Conservation (phyloP, 1,140 invertebrate species). For the Microplitis demolitor region DNA sequence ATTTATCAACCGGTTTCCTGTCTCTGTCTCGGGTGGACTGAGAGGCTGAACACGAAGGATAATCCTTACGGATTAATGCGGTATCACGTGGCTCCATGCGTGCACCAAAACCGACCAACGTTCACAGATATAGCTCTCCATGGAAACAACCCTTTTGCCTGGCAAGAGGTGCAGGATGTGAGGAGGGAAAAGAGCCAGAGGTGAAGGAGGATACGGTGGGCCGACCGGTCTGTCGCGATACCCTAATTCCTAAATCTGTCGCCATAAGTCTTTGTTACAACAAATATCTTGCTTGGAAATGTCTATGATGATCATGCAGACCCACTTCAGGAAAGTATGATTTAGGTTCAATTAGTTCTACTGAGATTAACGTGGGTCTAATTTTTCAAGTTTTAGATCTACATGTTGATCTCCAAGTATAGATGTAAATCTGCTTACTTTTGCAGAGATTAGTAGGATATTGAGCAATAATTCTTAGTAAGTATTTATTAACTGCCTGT, state of each 20-base stretch:
- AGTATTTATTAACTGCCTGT: too few species aligned
- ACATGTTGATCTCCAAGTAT: too few species aligned
- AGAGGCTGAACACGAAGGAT: conserved; percentile 43
- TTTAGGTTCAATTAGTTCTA: too few species aligned
- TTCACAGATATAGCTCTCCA: background rate
- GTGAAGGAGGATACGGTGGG: conserved; percentile 11
- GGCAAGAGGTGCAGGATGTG: background rate
- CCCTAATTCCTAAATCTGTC: conserved; percentile 64
- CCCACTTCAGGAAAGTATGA: too few species aligned
- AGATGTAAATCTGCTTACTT: too few species aligned
- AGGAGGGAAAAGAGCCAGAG: background rate
- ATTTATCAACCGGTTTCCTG: conserved; percentile 8
- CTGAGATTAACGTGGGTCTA: too few species aligned
- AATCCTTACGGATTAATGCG: conserved; percentile 61
- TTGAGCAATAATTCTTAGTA: too few species aligned
- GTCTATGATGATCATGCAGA: conserved; percentile 42
- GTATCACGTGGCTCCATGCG: conserved; percentile 40
- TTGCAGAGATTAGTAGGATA: too few species aligned
- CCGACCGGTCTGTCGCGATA: conserved; percentile 43
- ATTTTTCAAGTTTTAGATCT: too few species aligned
- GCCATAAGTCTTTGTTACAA: conserved; percentile 64
- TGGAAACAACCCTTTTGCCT: conserved; percentile 32
- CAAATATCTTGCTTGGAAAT: conserved; percentile 56
- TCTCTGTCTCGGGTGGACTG: conserved; percentile 29
- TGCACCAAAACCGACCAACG: conserved; percentile 16